Conservation (phyloP, 2,797 vertebrate genomes). For the Macropus fuliginosus region DNA sequence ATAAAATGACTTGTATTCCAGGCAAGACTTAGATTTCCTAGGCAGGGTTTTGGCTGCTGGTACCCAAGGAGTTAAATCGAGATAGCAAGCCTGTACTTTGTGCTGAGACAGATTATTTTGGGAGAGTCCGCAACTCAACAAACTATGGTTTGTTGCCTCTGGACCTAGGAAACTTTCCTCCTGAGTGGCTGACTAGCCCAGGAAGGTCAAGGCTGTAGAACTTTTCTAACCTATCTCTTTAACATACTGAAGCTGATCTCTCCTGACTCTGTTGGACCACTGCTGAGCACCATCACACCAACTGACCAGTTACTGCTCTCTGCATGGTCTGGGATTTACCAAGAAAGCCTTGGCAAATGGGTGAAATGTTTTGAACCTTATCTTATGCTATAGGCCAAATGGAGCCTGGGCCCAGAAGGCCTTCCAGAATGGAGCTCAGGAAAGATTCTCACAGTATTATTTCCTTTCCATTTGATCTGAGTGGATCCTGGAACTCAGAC, state of each 20-base stretch:
- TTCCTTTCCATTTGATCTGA: background rate
- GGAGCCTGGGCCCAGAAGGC: background rate
- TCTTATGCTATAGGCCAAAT: background rate
- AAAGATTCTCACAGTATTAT: background rate
- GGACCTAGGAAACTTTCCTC: no score
- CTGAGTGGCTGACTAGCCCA: background rate
- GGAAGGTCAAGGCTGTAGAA: background rate
- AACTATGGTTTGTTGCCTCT: background rate
- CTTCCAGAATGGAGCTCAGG: background rate
- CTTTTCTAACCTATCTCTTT: background rate
- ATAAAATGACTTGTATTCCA: background rate
- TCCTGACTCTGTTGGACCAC: background rate
- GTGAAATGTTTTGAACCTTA: background rate
- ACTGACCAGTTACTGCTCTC: background rate
- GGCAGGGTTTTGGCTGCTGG: background rate
- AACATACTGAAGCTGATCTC: background rate
- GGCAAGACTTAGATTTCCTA: background rate
- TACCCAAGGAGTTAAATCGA: background rate
- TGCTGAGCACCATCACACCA: background rate
- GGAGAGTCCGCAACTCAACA: background rate
- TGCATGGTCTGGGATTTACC: background rate
- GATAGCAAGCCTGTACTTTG: background rate
- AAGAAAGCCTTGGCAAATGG: background rate
- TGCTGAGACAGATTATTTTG: background rate
- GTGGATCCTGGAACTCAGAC: background rate